Conservation (phyloP, 2,888 invertebrate genomes). For the Rotaria socialis region DNA sequence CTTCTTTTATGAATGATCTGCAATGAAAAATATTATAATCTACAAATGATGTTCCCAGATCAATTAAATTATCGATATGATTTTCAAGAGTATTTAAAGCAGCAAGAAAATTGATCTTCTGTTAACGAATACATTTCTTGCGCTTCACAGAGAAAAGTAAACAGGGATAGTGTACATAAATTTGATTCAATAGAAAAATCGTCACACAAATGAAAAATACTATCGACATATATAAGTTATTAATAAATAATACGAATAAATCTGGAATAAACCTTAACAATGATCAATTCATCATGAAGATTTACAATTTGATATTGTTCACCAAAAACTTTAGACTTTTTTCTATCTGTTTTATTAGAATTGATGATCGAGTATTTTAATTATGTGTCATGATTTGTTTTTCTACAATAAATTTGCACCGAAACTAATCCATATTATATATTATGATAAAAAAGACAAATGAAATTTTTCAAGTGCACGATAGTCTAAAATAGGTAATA, state of each 20-base stretch:
- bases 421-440: not conserved
- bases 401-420: not conserved
- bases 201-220: conserved; percentile 9
- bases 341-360: not conserved
- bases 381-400: not conserved
- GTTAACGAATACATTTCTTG: conserved; percentile 27
- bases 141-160: not conserved
- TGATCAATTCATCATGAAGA: not conserved
- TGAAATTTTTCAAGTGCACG: too few relatives aligned
- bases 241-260: not conserved
- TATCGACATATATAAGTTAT: not conserved
- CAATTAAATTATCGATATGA: not conserved
- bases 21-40: conserved; percentile 61
- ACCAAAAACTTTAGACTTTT: not conserved
- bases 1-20: too few relatives aligned
- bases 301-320: not conserved
- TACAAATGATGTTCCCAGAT: not conserved
- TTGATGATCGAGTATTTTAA: not conserved
- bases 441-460: not conserved
- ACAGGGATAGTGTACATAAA: not conserved
- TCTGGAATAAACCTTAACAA: not conserved
- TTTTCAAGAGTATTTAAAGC: not conserved
- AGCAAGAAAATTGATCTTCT: not conserved
- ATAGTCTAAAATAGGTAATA: too few relatives aligned
- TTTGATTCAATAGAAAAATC: not conserved